Evolutionary conservation across 2,797 vertebrate genomes (phyloP).

Genomic region (Pantherophis alleghaniensis): DNA sequence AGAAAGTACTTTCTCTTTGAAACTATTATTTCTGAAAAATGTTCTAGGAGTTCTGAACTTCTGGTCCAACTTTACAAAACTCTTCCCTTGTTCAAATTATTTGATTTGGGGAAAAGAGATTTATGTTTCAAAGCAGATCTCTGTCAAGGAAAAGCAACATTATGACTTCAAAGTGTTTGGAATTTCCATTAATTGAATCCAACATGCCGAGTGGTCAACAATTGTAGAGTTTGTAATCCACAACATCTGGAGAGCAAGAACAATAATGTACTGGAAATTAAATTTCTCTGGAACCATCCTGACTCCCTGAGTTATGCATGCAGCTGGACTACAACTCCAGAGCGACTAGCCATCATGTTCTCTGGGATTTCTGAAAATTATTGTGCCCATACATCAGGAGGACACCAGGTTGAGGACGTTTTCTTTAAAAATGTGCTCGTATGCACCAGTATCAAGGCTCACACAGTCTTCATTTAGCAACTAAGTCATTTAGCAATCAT

Average conservation of each 20-base stretch:
- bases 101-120: background rate
- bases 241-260: background rate
- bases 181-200: background rate
- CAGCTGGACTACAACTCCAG: background rate
- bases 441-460: background rate
- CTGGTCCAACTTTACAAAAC: background rate
- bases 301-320: background rate
- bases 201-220: background rate
- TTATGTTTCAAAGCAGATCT: background rate
- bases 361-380: background rate
- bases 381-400: background rate
- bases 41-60: background rate
- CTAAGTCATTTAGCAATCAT: background rate
- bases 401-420: background rate
- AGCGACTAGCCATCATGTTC: background rate
- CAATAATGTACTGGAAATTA: background rate
- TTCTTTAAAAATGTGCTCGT: background rate
- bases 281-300: background rate
- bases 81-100: background rate
- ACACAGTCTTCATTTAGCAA: background rate
- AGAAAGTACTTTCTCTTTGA: background rate
- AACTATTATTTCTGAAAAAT: background rate
- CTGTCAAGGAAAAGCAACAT: background rate
- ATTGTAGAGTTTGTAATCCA: background rate
- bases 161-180: background rate